Base-by-base conservation (phyloP, 2,113 vertebrate genomes). In the Herpailurus yagouaroundi region DNA sequence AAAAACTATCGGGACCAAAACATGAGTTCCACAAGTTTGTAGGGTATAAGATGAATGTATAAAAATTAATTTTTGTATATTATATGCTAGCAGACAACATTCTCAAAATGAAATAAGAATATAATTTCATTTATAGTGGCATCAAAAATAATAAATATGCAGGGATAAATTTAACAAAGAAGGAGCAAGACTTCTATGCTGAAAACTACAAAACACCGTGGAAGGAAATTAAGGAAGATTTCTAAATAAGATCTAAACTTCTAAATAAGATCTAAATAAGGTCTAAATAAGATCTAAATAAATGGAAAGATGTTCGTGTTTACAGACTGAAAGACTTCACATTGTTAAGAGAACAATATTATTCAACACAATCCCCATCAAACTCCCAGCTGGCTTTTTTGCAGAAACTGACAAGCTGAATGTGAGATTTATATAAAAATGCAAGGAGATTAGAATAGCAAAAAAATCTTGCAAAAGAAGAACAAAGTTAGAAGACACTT, bases 71-170 rank as follows among this genome's bases (percentile, higher is more conserved):
- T 79, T 95, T 31, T 64, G 2, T 14, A 16, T 73, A 71, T 84
- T 80, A 85, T 57, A 55, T 4, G 14, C 19, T 55, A 89, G 23
- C 25, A 73, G 41, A 14, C 3, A 33, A 80, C n/a, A 41, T 69
- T 88, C 41, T 88, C 31, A 84, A 95, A 88, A 91, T 73, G 10
- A 97, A 96, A 21, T 89, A 92, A 69, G 36, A 89, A 84, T 38
- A 77, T 1, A 91, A 92, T 36, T 96, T 96, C 69, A 89, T 68
- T 88, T 93, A 87, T 13, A 77, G 66, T 55, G 55, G 10, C 10
- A 96, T 86, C 10, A 73, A 85, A 97, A 93, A 21, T 15, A 69
- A 94, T 80, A 83, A 93, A 50, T 48, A 77, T 10, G 27, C 38
- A 64, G 4, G 13, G 21, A 69, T 91, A 85, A 80, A 84, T 84